These are phyloP conservation scores for Caenorhabditis japonica DNA, from an alignment of 2,888 invertebrate genomes.

Conservation along the genomic window DNA sequence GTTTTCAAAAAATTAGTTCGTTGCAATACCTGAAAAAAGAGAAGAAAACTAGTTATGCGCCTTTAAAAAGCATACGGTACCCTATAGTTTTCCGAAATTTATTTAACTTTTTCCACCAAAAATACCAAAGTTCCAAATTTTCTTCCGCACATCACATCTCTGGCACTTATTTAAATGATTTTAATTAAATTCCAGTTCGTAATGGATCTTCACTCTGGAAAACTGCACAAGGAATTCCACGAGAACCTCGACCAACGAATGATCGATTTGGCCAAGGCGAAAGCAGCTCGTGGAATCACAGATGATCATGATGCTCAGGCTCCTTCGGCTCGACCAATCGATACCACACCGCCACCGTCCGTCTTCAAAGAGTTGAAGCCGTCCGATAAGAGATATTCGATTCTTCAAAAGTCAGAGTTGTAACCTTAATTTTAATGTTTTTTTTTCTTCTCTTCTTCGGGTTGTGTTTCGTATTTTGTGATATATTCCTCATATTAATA, in stretches of 20 bases:
- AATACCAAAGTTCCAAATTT: too few species aligned
- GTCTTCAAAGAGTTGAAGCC: constrained; percentile 96
- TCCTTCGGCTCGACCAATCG: constrained; percentile 85
- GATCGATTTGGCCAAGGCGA: constrained; percentile 72
- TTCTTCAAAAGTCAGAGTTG: constrained; percentile 81
- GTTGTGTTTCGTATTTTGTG: constrained; percentile 38
- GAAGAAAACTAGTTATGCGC: too few species aligned
- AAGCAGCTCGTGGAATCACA: constrained; percentile 61
- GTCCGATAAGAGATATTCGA: constrained; percentile 94
- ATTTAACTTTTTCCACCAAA: too few species aligned
- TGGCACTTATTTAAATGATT: too few species aligned
- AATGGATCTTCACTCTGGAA: constrained; percentile 93
- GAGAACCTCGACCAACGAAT: constrained; percentile 88
- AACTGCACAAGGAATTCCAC: constrained; percentile 94
- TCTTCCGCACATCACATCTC: too few species aligned
- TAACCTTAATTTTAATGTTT: too few species aligned
- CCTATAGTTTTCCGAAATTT: too few species aligned
- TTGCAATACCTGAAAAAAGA: too few species aligned
- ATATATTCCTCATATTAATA: constrained; percentile 7
- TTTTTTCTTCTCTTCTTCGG: constrained; percentile 8
- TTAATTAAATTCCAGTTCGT: constrained; percentile 81
- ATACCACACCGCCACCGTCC: constrained; percentile 80
- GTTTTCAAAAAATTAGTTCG: too few species aligned
- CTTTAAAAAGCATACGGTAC: too few species aligned
- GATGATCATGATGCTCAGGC: constrained; percentile 58